Percentiles rank a stretch among this genome's conserved stretches.
phyloP scores from a whole-genome alignment of 2,797 vertebrate species.

The Rhinoraja longicauda region DNA sequence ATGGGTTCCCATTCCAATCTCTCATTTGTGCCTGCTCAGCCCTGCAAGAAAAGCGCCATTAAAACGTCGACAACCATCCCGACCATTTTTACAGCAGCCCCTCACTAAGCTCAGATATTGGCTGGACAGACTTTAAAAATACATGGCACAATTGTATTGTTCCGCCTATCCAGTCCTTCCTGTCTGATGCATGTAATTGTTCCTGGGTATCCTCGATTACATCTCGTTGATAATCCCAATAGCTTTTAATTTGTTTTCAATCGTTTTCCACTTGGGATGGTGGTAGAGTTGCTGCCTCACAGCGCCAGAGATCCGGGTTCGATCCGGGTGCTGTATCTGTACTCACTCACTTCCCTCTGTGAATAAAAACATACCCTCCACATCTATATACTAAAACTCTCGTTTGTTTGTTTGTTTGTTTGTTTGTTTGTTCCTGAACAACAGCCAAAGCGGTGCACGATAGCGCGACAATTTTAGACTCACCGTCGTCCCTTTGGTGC shows the following conservation, averaged over 20 bases:
- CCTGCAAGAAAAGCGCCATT: not conserved
- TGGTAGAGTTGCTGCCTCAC: not conserved
- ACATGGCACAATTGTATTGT: not conserved
- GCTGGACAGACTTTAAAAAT: not conserved
- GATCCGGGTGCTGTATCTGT: not conserved
- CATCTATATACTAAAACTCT: too few species aligned
- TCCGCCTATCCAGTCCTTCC: too few species aligned
- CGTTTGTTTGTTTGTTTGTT: too few species aligned
- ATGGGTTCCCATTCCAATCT: not conserved
- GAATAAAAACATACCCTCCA: too few species aligned
- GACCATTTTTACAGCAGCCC: not conserved
- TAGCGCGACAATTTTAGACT: too few species aligned
- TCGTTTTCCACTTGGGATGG: too few species aligned
- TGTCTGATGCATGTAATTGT: not conserved
- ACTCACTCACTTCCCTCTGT: too few species aligned
- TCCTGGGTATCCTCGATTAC: not conserved
- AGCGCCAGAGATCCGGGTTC: too few species aligned
- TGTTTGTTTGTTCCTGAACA: too few species aligned
- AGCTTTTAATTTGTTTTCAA: too few species aligned
- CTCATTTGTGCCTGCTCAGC: not conserved
- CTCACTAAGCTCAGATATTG: not conserved
- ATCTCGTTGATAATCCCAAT: not conserved
- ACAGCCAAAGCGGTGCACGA: too few species aligned
- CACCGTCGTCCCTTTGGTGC: too few species aligned
- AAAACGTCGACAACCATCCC: not conserved